Evolutionary conservation across 1,140 invertebrate genomes (phyloP).

Genomic region (Geopemphigus sp.): DNA sequence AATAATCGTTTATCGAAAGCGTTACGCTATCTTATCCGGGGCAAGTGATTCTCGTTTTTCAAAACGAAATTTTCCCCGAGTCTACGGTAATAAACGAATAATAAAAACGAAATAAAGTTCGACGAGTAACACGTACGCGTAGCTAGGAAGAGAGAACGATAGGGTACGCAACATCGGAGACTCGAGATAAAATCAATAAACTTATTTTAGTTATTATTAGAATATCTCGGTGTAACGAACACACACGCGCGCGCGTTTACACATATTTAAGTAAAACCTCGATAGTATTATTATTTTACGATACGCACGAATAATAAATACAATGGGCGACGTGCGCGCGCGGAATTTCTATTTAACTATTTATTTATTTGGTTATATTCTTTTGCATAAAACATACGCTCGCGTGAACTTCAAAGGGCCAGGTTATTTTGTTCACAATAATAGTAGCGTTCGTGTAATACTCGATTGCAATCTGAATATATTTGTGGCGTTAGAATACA

Average conservation of each 20-base stretch:
- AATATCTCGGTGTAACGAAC: background rate
- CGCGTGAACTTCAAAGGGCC: background rate
- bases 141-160: too few relatives aligned
- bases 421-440: conserved; percentile 39
- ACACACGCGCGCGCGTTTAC: too few relatives aligned
- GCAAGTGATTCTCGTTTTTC: too few relatives aligned
- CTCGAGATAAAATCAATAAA: conserved; percentile 9
- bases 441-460: background rate
- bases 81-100: too few relatives aligned
- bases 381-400: conserved; percentile 28
- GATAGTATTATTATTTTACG: conserved; percentile 7
- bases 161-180: background rate
- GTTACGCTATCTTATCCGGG: too few relatives aligned
- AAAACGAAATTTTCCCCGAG: too few relatives aligned
- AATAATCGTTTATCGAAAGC: too few relatives aligned
- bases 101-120: background rate
- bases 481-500: background rate
- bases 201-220: conserved; percentile 30
- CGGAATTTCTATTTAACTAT: conserved; percentile 22
- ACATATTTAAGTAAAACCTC: conserved; percentile 4
- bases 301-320: too few relatives aligned
- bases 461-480: conserved; percentile 23
- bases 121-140: background rate
- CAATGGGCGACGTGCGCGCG: too few relatives aligned
- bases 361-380: conserved; percentile 12